These are phyloP conservation scores for Callionymus lyra DNA, from an alignment of 2,113 vertebrate genomes.

Conservation along the genomic window DNA sequence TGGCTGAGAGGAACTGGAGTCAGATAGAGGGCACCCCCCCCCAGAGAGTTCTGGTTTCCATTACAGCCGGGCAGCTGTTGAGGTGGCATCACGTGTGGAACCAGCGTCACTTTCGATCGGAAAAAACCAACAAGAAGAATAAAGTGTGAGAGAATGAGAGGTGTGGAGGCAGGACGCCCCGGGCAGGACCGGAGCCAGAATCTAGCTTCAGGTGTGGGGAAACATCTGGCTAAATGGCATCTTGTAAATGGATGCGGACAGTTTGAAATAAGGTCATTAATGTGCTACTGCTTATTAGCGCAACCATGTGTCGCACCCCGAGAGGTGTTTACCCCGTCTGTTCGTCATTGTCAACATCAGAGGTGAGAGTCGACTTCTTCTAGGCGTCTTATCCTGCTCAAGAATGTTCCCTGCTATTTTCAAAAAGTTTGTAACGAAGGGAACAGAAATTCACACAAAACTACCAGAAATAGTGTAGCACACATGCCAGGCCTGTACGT, in stretches of 20 bases:
- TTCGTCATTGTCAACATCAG: too few relatives aligned
- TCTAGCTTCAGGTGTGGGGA: slow-evolving; percentile 36
- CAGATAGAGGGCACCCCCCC: slow-evolving; percentile 18
- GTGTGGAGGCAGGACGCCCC: too few relatives aligned
- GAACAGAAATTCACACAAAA: too few relatives aligned
- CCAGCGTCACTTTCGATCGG: slow-evolving; percentile 6
- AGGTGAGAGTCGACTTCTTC: too few relatives aligned
- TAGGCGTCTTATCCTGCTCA: too few relatives aligned
- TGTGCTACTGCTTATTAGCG: slow-evolving; percentile 41
- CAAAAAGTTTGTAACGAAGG: too few relatives aligned
- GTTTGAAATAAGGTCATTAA: slow-evolving; percentile 32
- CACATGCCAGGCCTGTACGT: too few relatives aligned
- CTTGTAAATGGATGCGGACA: slow-evolving; percentile 46
- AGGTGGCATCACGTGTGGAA: slow-evolving; percentile 11
- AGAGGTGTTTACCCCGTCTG: too few relatives aligned
- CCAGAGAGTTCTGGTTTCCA: slow-evolving; percentile 19
- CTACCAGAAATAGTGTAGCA: too few relatives aligned
- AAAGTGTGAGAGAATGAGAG: too few relatives aligned
- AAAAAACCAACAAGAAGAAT: too few relatives aligned
- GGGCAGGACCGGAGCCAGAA: slow-evolving; percentile 24
- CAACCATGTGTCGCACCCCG: slow-evolving; percentile 33
- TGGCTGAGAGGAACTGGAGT: slow-evolving; percentile 15
- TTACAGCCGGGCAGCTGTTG: slow-evolving; percentile 38
- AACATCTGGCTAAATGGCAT: slow-evolving; percentile 35
- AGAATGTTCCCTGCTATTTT: too few relatives aligned